Base-by-base conservation (phyloP, 2,113 vertebrate genomes). In the Anolis carolinensis region DNA sequence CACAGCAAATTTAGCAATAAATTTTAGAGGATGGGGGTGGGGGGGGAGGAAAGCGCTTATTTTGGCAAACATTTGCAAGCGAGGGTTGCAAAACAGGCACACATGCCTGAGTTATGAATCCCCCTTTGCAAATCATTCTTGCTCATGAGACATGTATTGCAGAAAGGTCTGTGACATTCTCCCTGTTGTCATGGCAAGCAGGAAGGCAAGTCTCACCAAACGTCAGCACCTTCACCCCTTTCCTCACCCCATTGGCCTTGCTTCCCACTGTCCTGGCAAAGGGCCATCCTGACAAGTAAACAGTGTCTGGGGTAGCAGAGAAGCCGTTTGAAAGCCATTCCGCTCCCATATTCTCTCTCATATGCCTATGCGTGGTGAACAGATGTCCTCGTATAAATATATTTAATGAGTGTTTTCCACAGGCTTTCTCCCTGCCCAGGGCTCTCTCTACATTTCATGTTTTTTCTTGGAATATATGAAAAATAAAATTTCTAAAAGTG, bases 111-210 rank as follows among this genome's bases (percentile, higher is more conserved):
- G 1, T 10, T 84, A 68, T 68, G 9, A 8, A 30, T 25, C 30
- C 65, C 11, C 27, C 7, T 34, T 1, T 25, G 44, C 44, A 30
- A 44, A 44, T 5, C 25, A 63, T 73, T 75, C 20, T 48, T 76
- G 72, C 23, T 76, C 72, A 84, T 44, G 6, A 84, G 59, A 30
- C 30, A 48, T 20, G 25, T 76, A 65, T 84, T 20, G 55, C 55
- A 59, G 13, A 18, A 59, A 14, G 13, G 55, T 59, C 77, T 68
- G 90, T 87, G 71, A 87, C 7, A 59, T 88, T 89, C 83, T 82
- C 92, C 86, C 86, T 93, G 87, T 88, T 91, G 80, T 91, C 93
- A 87, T 86, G 89, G 65, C 23, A 86, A 71, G 34, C 80, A 74
- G 85, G 48, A 82, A 23, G 83, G 32, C 55, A 0, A 5, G 84